Evolutionary conservation across 1,140 invertebrate species (phyloP), one percentile per base, ranked within the genome.

Genomic region (Aphelinus atriplicis): DNA sequence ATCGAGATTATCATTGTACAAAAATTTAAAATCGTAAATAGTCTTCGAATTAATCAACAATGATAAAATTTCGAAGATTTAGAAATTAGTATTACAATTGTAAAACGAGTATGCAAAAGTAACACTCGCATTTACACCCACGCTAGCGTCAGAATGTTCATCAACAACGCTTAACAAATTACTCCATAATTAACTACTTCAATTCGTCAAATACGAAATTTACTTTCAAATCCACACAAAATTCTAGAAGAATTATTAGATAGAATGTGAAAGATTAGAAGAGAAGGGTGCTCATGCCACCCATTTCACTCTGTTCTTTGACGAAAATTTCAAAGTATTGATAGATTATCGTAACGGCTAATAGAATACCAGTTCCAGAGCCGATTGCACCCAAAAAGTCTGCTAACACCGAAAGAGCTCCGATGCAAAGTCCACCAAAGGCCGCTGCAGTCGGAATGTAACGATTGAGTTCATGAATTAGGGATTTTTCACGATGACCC

Each of bases 291-390:
- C 96, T 95, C 96, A 99, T 98, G 79, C 98, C 97, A 83, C 98
- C 98, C 96, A 99, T 98, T 91, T 99, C 98, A 88, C 96, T 98
- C 90, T 99, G 98, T 90, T 99, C 98, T 88, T 99, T 99, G 66
- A 99, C 98, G 87, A 99, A 99, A 82, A 99, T 99, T 89, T 99
- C 98, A 88, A 99, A 99, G 92, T 99, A 99, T 90, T 99, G 98
- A 88, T 99, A 99, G 85, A 99, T 99, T 84, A 99, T 99, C 51
- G 98, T 99, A 62, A 99, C 98, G 75, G 98, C 98, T 62, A 99
- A 90, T 47, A 99, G 89, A 82, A 99, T 99, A 91, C 98, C 98
- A 80, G 98, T 99, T 76, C 97, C 97, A 26, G 97, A 98, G 57
- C 98, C 97, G 85, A 99, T 99, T 66, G 98, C 97, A 71, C 98